These are phyloP conservation scores for Tor tambroides DNA, from an alignment of 2,113 vertebrate species.

Conservation along the genomic window DNA sequence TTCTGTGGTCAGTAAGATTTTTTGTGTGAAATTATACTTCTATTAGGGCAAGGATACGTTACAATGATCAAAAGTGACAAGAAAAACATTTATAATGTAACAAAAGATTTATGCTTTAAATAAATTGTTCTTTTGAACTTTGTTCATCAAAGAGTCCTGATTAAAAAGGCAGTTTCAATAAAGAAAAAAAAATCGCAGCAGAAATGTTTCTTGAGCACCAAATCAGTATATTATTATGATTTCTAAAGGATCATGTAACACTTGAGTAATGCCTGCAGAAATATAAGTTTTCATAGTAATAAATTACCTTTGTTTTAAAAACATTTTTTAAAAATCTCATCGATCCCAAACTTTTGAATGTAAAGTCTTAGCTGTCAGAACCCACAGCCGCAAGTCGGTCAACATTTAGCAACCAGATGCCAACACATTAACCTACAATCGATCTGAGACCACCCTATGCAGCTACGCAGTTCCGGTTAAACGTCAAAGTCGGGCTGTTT, in stretches of 20 bases:
- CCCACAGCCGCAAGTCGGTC: not conserved
- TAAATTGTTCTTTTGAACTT: no score
- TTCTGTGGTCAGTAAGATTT: no score
- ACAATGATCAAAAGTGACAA: not conserved
- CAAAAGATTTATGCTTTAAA: not conserved
- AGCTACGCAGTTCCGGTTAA: conserved; percentile 72
- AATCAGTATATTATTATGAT: not conserved
- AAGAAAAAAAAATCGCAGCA: no score
- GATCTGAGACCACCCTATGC: conserved; percentile 7
- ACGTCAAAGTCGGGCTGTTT: conserved; percentile 65
- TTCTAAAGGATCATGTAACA: not conserved
- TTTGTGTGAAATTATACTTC: no score
- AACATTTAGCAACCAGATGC: conserved; percentile 12
- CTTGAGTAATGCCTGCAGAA: not conserved
- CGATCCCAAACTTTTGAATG: not conserved
- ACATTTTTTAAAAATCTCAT: not conserved
- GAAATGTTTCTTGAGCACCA: not conserved
- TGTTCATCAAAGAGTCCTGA: no score
- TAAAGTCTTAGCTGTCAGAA: not conserved
- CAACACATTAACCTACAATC: not conserved
- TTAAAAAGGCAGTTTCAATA: no score
- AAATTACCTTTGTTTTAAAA: not conserved
- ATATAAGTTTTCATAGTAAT: not conserved
- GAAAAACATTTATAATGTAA: not conserved
- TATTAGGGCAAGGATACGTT: not conserved